Conservation (phyloP, 2,888 invertebrate genomes). For the Dicycla oo region DNA sequence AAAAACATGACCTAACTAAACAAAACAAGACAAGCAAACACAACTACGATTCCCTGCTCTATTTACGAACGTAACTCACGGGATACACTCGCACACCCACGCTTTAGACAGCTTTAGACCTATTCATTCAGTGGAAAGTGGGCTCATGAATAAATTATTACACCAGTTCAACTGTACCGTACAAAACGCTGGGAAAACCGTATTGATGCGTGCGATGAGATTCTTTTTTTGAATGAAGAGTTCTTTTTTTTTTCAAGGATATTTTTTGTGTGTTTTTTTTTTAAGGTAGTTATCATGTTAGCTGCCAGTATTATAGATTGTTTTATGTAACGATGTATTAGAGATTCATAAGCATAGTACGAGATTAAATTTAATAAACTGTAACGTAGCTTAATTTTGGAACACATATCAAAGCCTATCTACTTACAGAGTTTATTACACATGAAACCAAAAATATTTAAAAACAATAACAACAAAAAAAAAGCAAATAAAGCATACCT, state of each 20-base stretch:
- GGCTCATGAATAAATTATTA: conserved; percentile 80
- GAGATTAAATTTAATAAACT: background rate
- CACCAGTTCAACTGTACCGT: conserved; percentile 71
- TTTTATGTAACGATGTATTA: background rate
- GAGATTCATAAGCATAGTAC: background rate
- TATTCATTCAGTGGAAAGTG: conserved; percentile 79
- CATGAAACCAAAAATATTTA: background rate
- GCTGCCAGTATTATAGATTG: conserved; percentile 1
- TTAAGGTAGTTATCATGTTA: background rate
- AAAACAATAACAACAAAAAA: conserved; percentile 14
- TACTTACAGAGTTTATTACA: background rate
- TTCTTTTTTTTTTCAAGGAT: conserved; percentile 14
- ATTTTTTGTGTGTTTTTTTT: conserved; percentile 1
- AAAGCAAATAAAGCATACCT: conserved; percentile 13
- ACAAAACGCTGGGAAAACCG: conserved; percentile 60
- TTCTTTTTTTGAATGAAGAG: conserved; percentile 56
- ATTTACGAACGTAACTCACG: conserved; percentile 63
- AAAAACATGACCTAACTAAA: conserved; percentile 29
- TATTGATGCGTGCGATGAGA: conserved; percentile 61
- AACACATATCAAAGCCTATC: background rate
- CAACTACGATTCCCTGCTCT: conserved; percentile 52
- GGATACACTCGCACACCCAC: conserved; percentile 60
- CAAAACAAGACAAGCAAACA: conserved; percentile 19
- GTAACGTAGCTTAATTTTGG: background rate
- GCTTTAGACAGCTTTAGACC: conserved; percentile 69